Conservation (phyloP, 2,113 vertebrate species). For the Halcyon malimbica region DNA sequence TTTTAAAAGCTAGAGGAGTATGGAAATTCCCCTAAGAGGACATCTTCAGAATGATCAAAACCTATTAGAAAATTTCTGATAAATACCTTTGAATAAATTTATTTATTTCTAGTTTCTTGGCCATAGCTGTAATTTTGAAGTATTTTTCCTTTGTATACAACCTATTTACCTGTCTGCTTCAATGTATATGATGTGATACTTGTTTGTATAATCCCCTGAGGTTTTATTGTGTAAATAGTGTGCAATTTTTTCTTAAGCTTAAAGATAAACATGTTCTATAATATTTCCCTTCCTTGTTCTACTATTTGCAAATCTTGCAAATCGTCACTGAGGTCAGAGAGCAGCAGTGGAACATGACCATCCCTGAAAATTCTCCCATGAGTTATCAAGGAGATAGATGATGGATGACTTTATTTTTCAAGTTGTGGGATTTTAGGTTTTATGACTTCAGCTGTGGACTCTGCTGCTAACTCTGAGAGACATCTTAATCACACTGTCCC, state of each 20-base stretch:
- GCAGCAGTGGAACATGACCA: background rate
- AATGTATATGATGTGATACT: background rate
- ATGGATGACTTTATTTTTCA: background rate
- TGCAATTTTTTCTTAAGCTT: background rate
- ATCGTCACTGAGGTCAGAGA: background rate
- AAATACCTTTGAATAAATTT: background rate
- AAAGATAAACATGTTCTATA: background rate
- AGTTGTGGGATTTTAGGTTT: background rate
- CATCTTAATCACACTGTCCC: background rate
- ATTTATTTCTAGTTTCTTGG: background rate
- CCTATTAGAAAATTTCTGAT: background rate
- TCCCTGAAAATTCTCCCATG: background rate
- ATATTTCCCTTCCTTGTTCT: background rate
- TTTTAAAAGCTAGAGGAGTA: background rate
- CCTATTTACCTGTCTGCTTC: background rate
- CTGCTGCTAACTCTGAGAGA: background rate
- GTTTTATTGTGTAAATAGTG: background rate
- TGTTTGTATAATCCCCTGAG: background rate
- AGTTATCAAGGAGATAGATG: background rate
- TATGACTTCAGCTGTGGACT: background rate
- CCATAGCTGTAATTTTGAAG: background rate
- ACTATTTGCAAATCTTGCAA: background rate
- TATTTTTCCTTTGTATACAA: background rate
- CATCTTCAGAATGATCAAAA: background rate
- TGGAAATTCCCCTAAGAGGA: background rate